These are phyloP conservation scores for Sylvietta virens DNA, from an alignment of 2,113 vertebrate genomes.

Conservation along the genomic window DNA sequence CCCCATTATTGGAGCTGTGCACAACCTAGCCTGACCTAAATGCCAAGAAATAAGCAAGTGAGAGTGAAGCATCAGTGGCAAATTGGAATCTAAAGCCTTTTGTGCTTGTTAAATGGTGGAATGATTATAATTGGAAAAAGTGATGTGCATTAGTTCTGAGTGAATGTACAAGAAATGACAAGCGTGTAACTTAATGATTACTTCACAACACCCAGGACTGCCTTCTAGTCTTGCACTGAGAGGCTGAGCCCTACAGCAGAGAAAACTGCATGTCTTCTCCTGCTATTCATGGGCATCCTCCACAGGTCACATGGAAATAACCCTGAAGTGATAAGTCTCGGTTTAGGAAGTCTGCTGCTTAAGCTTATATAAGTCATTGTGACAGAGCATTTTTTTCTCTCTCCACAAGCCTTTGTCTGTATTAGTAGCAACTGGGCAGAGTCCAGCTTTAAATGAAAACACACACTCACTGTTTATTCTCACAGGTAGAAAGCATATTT, in stretches of 20 bases:
- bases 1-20: conserved; percentile 61
- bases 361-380: conserved; percentile 75
- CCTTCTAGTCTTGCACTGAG: conserved; percentile 62
- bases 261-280: conserved; percentile 73
- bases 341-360: conserved; percentile 78
- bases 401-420: conserved; percentile 45
- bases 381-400: conserved; percentile 37
- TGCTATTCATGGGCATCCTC: conserved; percentile 75
- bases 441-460: conserved; percentile 63
- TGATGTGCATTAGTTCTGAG: conserved; percentile 87
- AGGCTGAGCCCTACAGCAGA: conserved; percentile 76
- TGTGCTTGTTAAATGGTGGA: conserved; percentile 87
- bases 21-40: conserved; percentile 72
- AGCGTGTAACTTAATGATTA: conserved; percentile 84
- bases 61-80: conserved; percentile 80
- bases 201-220: conserved; percentile 73
- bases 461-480: conserved; percentile 23
- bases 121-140: conserved; percentile 87
- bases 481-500: not conserved
- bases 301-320: conserved; percentile 83
- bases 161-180: conserved; percentile 87
- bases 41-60: conserved; percentile 79
- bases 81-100: conserved; percentile 84
- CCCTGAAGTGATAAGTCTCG: conserved; percentile 78
- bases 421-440: conserved; percentile 34